Base-by-base conservation (phyloP, 2,888 invertebrate genomes). In the Loripinus fragilis region DNA sequence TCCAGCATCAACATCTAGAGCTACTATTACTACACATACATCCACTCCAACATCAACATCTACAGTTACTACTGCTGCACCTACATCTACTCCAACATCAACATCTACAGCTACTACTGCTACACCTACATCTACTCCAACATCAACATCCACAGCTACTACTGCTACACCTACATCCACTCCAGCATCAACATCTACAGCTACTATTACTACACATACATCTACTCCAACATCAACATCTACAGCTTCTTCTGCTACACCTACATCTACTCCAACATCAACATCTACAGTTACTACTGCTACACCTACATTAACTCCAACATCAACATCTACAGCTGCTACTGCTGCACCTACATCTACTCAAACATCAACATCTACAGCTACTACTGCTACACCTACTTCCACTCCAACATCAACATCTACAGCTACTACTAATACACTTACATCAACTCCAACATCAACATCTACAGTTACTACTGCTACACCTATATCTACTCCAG, bases 81-180 rank as follows among this genome's bases (percentile, higher is more conserved):
- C 45, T 15, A 45, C 45, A 45, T 45, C 45, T 45, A 45, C 45
- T 20, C n/a, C 45, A 12, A 15, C 45, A 12, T 45, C 45, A 20
- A 10, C 15, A 10, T 5, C 2, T 60, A 12, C 45, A 45, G 15
- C 42, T 41, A 28, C 28, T 52, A 72, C 45, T 35, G 68, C 64
- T 71, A 50, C 41, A 45, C 64, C n/a, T 20, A 76, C 25, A 41
- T 48, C 50, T 38, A 69, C 20, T 28, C 50, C 17, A 12, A 35
- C 15, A 70, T 73, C 28, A 72, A 72, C 8, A 69, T 68, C 8
- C 69, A 65, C 25, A 35, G 15, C 42, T 41, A 28, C 28, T 52
- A 72, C 45, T 35, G 68, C 64, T 71, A 50, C 41, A 45, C 64
- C n/a, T 20, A 64, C 64, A 45, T 50, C 48, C 50, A 66, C 28